Evolutionary conservation across 1,140 invertebrate genomes (phyloP), one percentile per base, ranked within the genome.

Genomic region (Hycleus cichorii): DNA sequence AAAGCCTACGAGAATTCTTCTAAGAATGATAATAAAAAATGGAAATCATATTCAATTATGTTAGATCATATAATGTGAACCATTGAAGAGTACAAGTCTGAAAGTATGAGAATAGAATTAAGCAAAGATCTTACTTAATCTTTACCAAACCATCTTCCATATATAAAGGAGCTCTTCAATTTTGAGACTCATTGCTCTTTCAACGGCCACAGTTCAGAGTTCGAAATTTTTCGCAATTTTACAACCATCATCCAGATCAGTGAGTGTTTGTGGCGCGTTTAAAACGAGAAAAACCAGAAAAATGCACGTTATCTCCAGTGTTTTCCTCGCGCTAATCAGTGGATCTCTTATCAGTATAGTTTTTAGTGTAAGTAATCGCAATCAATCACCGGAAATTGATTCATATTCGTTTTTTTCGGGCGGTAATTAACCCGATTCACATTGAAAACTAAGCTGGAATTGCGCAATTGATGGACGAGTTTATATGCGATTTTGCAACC

Each of bases 41-140:
- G 32, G 26, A 48, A 57, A 57, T 57, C 48, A 27, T 42, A 49
- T 49, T 43, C 48, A 43, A 49, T 49, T 49, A 38, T 49, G 40
- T 39, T 46, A 49, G 39, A 57, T 49, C 43, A 45, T 39, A 11
- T 44, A 47, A 32, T 50, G 57, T 58, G 56, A 47, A 49, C 52
- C 47, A 40, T 47, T 47, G 47, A 58, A 39, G 25, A 38, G 38
- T 42, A 27, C 49, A 26, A 47, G 38, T 44, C 56, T 52, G 60
- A 62, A 62, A 62, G 60, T 59, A 62, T 62, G 60, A 56, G 60
- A 62, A 62, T 56, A 39, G 26, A 55, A 44, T 43, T 49, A 47
- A 47, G 54, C 46, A 32, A 62, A 53, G 49, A 58, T 58, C 63
- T 65, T 65, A 65, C 63, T 62, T 62, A 65, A 65, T 65, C 60